Evolutionary conservation across 2,797 vertebrate genomes (phyloP), one percentile per base, ranked within the genome.

Genomic region (Micrastur ruficollis): DNA sequence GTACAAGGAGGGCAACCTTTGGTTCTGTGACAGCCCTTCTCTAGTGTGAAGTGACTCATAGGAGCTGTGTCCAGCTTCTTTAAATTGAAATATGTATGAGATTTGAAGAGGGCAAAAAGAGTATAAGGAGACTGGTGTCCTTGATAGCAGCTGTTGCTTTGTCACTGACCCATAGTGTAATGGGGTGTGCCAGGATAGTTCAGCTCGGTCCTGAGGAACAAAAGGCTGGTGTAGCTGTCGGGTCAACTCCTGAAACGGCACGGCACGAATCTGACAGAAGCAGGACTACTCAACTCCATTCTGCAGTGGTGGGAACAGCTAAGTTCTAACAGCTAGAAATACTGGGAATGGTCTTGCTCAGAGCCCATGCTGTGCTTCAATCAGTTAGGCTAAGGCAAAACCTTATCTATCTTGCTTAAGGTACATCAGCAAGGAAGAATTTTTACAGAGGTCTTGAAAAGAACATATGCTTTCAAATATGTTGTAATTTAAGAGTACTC

Each of bases 151-250:
- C 49, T 47, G 2, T 32, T 86, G 31, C 53, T 32, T 65, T 22
- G 42, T 42, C 53, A 8, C 1, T 72, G 62, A 29, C 27, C 20
- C 0, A 0, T 9, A 14, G 3, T 5, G 2, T 32, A 20, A 23
- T 26, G 62, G 42, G 42, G 42, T 44, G 18, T 16, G 31, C 56
- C 36, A 40, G 49, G 59, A 12, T 8, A n/a, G 49, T 34, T 73
- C 14, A n/a, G 12, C 21, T 61, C 40, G 32, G 23, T 47, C 14
- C 26, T 0, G 0, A 25, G 53, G 25, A 47, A 6, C 21, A 56
- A 63, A 61, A n/a, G 58, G 18, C 71, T 82, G 62, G 11, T 25
- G 29, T 34, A 83, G 47, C 78, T 1, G 0, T 46, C 46, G 9
- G 26, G n/a, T 34, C 49, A 46, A 3, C 22, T 72, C 34, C n/a